phyloP scores from a whole-genome alignment of 2,888 invertebrate genomes.

The Drosophila helvetica region DNA sequence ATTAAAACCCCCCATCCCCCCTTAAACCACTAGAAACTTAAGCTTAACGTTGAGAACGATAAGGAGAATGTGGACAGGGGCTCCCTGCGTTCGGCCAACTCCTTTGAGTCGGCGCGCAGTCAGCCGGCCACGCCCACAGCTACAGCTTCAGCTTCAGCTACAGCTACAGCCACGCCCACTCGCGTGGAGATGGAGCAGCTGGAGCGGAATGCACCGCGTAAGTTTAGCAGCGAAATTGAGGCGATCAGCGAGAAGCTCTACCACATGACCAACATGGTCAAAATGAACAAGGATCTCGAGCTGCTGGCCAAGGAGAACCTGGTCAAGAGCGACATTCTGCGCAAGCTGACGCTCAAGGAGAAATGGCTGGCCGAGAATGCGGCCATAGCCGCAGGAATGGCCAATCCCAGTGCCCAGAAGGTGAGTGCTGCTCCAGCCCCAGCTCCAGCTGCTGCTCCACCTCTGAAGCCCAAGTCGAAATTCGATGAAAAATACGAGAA shows the following conservation, averaged over 20 bases:
- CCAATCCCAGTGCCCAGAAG: constrained; percentile 47
- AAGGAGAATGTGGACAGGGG: constrained; percentile 70
- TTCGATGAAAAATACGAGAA: constrained; percentile 77
- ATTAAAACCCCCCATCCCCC: background rate
- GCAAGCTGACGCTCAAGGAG: constrained; percentile 83
- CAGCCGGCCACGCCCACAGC: constrained; percentile 50
- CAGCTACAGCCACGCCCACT: constrained; percentile 50
- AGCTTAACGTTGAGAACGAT: constrained; percentile 48
- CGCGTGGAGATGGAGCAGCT: constrained; percentile 81
- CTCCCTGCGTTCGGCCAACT: constrained; percentile 66
- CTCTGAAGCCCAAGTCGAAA: constrained; percentile 57
- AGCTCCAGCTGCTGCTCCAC: background rate
- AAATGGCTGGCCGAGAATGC: constrained; percentile 83
- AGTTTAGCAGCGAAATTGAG: constrained; percentile 82
- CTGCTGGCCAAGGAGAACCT: constrained; percentile 82
- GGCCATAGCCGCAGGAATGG: constrained; percentile 64
- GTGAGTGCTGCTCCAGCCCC: background rate
- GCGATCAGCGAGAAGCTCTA: constrained; percentile 83
- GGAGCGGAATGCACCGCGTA: constrained; percentile 78
- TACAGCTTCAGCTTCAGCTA: constrained; percentile 1
- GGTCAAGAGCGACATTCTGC: constrained; percentile 83
- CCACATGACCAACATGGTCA: constrained; percentile 83
- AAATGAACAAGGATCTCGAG: constrained; percentile 83
- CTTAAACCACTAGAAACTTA: constrained; percentile 44
- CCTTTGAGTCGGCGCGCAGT: constrained; percentile 70